Base-by-base conservation (phyloP, 2,113 vertebrate genomes). In the Synodontis membranacea region DNA sequence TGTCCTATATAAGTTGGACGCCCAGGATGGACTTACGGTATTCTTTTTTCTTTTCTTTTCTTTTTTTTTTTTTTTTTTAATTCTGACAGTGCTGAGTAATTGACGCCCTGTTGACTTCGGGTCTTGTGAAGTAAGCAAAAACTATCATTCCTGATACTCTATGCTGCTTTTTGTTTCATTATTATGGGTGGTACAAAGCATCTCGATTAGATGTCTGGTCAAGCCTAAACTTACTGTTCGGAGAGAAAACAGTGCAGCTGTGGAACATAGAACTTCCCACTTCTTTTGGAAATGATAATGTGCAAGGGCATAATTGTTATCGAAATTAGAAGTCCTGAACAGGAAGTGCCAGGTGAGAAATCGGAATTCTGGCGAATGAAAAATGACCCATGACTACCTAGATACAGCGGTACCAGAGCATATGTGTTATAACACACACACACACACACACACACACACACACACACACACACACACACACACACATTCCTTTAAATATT, bases 191-290 rank as follows among this genome's bases (percentile, higher is more conserved):
- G 25, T n/a, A 56, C 62, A 52, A 31, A 79, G 17, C 42, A 42
- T 46, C 39, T 52, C 31, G 46, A 66, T 86, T 56, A 80, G 23
- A 34, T 56, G 78, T 72, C 60, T 80, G 60, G 4, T 79, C 76
- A 70, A 23, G 78, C 21, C 50, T 86, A 54, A 80, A 80, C 42
- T 52, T 86, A 62, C 75, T 80, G 44, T 50, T 66, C 31, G 52
- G 21, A 34, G 42, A 60, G 28, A 84, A 60, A 37, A 37, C 72
- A 76, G 25, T 34, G 72, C 72, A 62, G 72, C 70, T 84, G 66
- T 23, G 10, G 17, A 42, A 76, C 52, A 84, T 39, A 52, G 54
- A 60, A 37, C 37, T 44, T 34, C 34, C 37, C n/a, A 37, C 28
- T 60, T 42, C 70, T 44, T 34, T n/a, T 56, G 82, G 28, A 75